Percentiles rank a stretch among this genome's conserved stretches.
Conservation (phyloP, 2,113 vertebrate genomes). For the Tursiops truncatus region DNA sequence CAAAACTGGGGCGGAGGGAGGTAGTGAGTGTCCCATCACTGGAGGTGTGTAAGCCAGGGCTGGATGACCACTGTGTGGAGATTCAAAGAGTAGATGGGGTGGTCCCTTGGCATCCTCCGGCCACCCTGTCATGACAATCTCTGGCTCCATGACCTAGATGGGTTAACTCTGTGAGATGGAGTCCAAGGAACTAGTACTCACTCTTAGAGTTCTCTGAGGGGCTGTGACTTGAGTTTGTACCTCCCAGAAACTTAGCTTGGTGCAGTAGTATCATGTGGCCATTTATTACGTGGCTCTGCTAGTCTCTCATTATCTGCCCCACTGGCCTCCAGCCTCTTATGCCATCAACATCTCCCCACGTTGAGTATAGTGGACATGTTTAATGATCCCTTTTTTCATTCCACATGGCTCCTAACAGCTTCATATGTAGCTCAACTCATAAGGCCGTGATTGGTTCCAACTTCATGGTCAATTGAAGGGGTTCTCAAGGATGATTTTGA, state of each 20-base stretch:
- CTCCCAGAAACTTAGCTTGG: neutral
- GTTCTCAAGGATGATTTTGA: constrained; percentile 3
- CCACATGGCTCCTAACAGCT: neutral
- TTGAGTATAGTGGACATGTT: neutral
- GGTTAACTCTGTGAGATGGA: neutral
- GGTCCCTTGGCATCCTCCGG: neutral
- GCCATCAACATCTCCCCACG: neutral
- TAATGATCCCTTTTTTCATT: neutral
- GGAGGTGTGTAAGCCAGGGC: neutral
- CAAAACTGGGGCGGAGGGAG: neutral
- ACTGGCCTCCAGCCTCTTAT: neutral
- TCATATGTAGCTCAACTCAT: neutral
- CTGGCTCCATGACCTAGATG: neutral
- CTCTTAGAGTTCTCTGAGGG: neutral
- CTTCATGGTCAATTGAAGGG: neutral
- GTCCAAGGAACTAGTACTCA: neutral
- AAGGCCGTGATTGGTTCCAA: constrained; percentile 12
- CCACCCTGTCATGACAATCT: neutral
- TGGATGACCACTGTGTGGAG: neutral
- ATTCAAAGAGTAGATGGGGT: neutral
- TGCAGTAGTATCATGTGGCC: neutral
- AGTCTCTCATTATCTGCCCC: neutral
- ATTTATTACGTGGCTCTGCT: neutral
- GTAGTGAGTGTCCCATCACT: neutral
- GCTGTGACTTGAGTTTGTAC: neutral